A percentile compares a stretch with the other conserved stretches of the same genome.
Evolutionary conservation across 2,113 vertebrate genomes (phyloP).

Genomic region (Tragelaphus scriptus): DNA sequence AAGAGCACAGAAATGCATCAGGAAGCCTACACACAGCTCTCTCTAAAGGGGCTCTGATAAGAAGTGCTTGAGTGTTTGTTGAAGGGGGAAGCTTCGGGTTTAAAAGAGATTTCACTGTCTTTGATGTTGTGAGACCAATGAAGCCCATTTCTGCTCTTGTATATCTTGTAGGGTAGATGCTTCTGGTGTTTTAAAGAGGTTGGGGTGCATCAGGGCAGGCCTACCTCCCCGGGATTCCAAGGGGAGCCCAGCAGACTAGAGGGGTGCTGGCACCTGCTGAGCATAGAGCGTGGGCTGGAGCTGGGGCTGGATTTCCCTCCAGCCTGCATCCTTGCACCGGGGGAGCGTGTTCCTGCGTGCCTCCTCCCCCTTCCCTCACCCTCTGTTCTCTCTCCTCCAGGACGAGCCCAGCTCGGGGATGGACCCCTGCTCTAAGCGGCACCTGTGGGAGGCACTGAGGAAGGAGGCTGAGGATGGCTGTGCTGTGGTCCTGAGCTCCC

Average conservation of each 20-base stretch:
- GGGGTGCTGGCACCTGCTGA: background rate
- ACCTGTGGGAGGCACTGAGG: conserved; percentile 76
- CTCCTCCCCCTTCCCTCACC: background rate
- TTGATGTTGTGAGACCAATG: background rate
- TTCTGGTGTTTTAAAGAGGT: background rate
- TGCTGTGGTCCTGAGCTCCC: conserved; percentile 79
- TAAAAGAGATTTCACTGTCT: background rate
- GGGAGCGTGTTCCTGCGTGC: fast-evolving
- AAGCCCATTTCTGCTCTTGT: background rate
- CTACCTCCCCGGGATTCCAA: fast-evolving
- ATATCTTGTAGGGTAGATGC: background rate
- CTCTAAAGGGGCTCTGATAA: background rate
- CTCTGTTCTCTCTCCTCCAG: conserved; percentile 40
- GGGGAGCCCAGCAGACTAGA: fast-evolving
- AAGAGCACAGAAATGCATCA: background rate
- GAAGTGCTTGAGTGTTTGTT: background rate
- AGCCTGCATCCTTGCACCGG: fast-evolving
- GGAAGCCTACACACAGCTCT: background rate
- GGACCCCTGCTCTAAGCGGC: conserved; percentile 81
- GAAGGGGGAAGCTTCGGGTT: background rate
- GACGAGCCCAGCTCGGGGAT: conserved; percentile 84
- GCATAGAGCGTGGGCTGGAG: fast-evolving
- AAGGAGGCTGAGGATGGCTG: conserved; percentile 76
- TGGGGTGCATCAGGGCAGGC: background rate
- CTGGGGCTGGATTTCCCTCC: fast-evolving